phyloP scores from a whole-genome alignment of 2,888 invertebrate species.

The Gortyna flavago region DNA sequence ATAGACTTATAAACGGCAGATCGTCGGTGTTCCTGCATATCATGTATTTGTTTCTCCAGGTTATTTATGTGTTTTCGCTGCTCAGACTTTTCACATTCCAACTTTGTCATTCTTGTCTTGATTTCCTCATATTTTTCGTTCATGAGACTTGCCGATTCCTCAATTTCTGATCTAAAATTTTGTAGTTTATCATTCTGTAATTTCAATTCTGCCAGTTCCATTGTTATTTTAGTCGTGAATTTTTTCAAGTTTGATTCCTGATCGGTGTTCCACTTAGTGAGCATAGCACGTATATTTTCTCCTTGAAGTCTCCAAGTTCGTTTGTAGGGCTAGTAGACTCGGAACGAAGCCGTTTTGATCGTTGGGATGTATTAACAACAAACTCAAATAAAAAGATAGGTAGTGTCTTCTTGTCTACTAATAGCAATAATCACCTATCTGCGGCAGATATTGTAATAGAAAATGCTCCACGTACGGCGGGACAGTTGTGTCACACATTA shows the following conservation, averaged over 20 bases:
- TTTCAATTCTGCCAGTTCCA: neutral
- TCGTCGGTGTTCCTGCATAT: neutral
- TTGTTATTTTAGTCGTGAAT: constrained; percentile 4
- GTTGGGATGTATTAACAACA: neutral
- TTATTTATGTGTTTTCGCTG: constrained; percentile 4
- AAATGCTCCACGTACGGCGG: neutral
- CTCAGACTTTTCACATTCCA: neutral
- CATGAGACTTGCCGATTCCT: constrained; percentile 1
- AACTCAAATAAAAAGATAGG: neutral
- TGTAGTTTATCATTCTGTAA: neutral
- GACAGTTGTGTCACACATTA: neutral
- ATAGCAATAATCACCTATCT: neutral
- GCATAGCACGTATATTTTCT: neutral
- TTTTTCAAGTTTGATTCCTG: neutral
- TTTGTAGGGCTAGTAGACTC: neutral
- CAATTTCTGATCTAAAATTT: constrained; percentile 1
- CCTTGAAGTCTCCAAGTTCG: neutral
- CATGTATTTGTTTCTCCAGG: neutral
- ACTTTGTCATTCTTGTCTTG: neutral
- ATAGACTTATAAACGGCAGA: no score
- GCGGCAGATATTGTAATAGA: neutral
- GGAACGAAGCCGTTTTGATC: constrained; percentile 5
- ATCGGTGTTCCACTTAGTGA: neutral
- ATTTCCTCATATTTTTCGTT: constrained; percentile 4
- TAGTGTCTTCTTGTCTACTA: neutral